Conservation (phyloP, 2,888 invertebrate genomes). For the Machimus atricapillus region DNA sequence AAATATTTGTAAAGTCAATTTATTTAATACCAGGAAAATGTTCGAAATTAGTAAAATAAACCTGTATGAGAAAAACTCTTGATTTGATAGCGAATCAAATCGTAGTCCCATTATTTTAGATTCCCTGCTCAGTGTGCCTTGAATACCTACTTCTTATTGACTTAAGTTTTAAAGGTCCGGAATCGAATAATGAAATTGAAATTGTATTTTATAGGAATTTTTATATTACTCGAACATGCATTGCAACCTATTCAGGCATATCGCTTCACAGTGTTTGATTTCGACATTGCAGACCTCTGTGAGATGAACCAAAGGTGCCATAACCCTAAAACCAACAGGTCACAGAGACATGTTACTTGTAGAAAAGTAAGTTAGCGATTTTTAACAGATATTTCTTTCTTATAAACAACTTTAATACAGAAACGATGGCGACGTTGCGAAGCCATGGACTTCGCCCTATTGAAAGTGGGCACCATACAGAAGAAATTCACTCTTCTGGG, state of each 20-base stretch:
- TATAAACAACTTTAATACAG: neutral
- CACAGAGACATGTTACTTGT: neutral
- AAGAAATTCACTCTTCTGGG: slow-evolving; percentile 39
- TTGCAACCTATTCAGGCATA: neutral
- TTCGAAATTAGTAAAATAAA: too few relatives aligned
- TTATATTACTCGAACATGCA: neutral
- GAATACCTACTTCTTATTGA: neutral
- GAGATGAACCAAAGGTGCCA: too few relatives aligned
- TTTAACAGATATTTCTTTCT: neutral
- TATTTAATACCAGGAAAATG: too few relatives aligned
- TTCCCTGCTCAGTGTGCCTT: neutral
- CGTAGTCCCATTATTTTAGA: too few relatives aligned
- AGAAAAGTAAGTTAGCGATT: neutral
- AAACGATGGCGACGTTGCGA: too few relatives aligned
- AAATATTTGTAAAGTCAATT: too few relatives aligned
- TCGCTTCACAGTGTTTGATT: neutral
- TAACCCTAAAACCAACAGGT: too few relatives aligned
- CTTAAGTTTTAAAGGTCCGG: neutral
- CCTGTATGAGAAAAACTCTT: too few relatives aligned
- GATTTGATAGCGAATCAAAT: too few relatives aligned
- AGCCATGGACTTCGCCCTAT: neutral
- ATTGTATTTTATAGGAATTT: neutral
- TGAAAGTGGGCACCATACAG: neutral
- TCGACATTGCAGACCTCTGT: neutral
- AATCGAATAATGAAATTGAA: neutral